Percentiles rank a stretch among this genome's conserved stretches.
Evolutionary conservation across 2,113 vertebrate genomes (phyloP).

Genomic region (Cricetomys ansorgei): DNA sequence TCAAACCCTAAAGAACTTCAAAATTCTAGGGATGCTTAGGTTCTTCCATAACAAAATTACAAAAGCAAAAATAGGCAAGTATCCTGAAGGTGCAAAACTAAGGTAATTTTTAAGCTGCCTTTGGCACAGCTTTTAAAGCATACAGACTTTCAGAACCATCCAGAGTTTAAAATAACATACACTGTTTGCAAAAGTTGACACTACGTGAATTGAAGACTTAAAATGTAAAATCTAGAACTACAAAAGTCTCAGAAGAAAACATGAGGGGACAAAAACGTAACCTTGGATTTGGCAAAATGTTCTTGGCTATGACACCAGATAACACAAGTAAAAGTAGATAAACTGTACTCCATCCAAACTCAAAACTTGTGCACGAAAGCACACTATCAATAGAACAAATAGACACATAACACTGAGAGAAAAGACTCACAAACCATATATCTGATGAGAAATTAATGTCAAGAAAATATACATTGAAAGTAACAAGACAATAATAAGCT

Average conservation of each 20-base stretch:
- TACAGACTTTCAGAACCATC: background rate
- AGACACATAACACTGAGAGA: background rate
- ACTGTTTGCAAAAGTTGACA: background rate
- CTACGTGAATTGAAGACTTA: background rate
- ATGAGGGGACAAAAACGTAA: background rate
- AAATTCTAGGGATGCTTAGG: background rate
- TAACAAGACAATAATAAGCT: background rate
- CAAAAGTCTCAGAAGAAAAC: background rate
- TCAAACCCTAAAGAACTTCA: background rate
- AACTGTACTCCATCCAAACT: background rate
- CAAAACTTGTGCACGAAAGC: background rate
- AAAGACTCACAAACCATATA: background rate
- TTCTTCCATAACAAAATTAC: background rate
- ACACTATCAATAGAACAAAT: background rate
- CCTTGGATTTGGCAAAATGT: background rate
- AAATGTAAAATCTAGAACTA: background rate
- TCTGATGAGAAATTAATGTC: background rate
- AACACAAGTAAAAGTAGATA: background rate
- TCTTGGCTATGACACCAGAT: background rate
- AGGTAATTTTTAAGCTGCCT: background rate
- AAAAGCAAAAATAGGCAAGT: background rate
- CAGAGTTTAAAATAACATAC: background rate
- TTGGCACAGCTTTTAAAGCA: conserved; percentile 8
- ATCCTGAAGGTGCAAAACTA: background rate
- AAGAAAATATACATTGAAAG: background rate